A percentile compares a stretch with the other conserved stretches of the same genome.
Evolutionary conservation across 1,140 invertebrate species (phyloP).

Genomic region (Colletes latitarsis): DNA sequence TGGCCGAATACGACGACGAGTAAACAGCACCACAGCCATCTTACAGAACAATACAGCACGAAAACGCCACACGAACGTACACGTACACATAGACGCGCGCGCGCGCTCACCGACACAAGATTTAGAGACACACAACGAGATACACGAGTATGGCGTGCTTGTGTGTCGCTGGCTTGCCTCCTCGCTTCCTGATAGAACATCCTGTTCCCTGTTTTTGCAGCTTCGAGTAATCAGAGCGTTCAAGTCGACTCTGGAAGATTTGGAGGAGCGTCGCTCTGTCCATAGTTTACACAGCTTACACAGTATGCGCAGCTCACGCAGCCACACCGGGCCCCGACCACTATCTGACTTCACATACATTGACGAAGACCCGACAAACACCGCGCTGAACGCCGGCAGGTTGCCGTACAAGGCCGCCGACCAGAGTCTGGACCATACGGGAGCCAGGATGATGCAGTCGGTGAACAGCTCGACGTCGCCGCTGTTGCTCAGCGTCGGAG

Average conservation of each 20-base stretch:
- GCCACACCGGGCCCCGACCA: slow-evolving; percentile 89
- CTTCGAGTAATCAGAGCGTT: slow-evolving; percentile 99
- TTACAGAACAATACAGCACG: too few species aligned
- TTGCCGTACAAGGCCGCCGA: slow-evolving; percentile 76
- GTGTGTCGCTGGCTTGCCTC: slow-evolving; percentile 79
- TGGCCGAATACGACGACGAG: slow-evolving; percentile 12
- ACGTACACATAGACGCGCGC: not conserved
- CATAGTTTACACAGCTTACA: slow-evolving; percentile 98
- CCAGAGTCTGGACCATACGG: slow-evolving; percentile 62
- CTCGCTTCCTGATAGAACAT: slow-evolving; percentile 79
- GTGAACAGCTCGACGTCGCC: slow-evolving; percentile 78
- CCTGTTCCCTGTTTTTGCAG: slow-evolving; percentile 91
- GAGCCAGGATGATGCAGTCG: slow-evolving; percentile 69
- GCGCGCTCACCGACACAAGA: not conserved
- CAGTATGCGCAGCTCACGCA: slow-evolving; percentile 93
- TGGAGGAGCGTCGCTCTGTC: slow-evolving; percentile 98
- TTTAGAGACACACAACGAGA: slow-evolving; percentile 36
- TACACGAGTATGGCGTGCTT: slow-evolving; percentile 74
- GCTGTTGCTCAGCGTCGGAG: slow-evolving; percentile 76
- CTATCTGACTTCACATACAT: slow-evolving; percentile 95
- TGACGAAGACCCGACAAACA: slow-evolving; percentile 90
- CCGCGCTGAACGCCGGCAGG: slow-evolving; percentile 76
- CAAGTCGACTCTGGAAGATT: slow-evolving; percentile 99
- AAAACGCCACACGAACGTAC: slow-evolving; percentile 3
- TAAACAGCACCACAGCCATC: not conserved